phyloP scores from a whole-genome alignment of 1,140 invertebrate species.

The Pogonognathellus flavescens region DNA sequence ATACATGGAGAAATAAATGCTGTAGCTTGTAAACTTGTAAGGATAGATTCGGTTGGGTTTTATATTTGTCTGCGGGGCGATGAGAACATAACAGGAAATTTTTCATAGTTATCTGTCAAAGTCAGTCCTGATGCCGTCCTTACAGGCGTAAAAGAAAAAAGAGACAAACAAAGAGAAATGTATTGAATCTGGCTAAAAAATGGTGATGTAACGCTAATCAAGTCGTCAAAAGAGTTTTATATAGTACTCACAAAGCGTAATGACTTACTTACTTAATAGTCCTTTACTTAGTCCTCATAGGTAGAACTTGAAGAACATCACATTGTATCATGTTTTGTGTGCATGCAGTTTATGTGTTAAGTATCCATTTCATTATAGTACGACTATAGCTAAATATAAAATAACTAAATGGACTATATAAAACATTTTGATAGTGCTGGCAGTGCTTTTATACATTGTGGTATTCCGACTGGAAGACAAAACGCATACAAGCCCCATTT shows the following conservation, averaged over 20 bases:
- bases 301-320: too few species aligned
- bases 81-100: too few species aligned
- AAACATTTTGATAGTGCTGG: too few species aligned
- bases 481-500: slow-evolving; percentile 30
- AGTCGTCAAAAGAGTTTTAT: slow-evolving; percentile 4
- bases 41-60: too few species aligned
- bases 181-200: too few species aligned
- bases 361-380: not conserved
- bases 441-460: not conserved
- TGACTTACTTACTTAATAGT: not conserved
- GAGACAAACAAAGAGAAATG: too few species aligned
- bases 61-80: too few species aligned
- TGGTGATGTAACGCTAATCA: not conserved
- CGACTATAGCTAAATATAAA: not conserved
- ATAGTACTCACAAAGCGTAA: not conserved
- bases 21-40: too few species aligned
- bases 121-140: too few species aligned
- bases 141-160: too few species aligned
- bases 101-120: too few species aligned
- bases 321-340: not conserved
- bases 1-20: too few species aligned
- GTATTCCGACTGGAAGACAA: slow-evolving; percentile 27
- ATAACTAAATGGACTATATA: not conserved
- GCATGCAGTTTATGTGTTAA: not conserved
- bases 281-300: not conserved